phyloP scores from a whole-genome alignment of 2,888 invertebrate species.

The Clanis bilineata region DNA sequence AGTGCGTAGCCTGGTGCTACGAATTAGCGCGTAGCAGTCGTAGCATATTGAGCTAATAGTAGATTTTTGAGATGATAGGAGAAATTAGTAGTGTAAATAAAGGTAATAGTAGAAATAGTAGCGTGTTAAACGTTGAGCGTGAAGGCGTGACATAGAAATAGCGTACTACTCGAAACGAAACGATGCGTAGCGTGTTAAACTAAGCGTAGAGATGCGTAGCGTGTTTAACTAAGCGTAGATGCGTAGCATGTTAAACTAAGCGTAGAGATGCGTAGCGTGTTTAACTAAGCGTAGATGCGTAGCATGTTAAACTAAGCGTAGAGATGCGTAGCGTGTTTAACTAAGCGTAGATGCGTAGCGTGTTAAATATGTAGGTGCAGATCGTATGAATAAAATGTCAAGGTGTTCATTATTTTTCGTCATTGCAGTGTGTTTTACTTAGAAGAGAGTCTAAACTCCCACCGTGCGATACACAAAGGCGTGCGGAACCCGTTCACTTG shows the following conservation, averaged over 20 bases:
- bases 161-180: background rate
- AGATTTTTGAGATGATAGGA: no score
- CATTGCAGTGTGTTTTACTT: conserved; percentile 67
- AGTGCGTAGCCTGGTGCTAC: conserved; percentile 33
- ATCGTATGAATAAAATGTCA: no score
- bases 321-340: background rate
- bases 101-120: no score
- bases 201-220: background rate
- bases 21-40: background rate
- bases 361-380: no score
- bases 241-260: background rate
- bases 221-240: background rate
- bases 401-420: conserved; percentile 1
- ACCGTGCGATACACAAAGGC: conserved; percentile 67
- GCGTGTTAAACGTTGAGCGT: no score
- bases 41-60: background rate
- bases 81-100: no score
- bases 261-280: background rate
- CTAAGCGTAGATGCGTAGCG: background rate
- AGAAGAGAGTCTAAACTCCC: conserved; percentile 66
- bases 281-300: background rate
- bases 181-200: background rate
- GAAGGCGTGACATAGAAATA: no score
- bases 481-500: conserved; percentile 76
- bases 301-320: background rate